Base-by-base conservation (phyloP, 2,888 invertebrate genomes). In the Callosobruchus maculatus region DNA sequence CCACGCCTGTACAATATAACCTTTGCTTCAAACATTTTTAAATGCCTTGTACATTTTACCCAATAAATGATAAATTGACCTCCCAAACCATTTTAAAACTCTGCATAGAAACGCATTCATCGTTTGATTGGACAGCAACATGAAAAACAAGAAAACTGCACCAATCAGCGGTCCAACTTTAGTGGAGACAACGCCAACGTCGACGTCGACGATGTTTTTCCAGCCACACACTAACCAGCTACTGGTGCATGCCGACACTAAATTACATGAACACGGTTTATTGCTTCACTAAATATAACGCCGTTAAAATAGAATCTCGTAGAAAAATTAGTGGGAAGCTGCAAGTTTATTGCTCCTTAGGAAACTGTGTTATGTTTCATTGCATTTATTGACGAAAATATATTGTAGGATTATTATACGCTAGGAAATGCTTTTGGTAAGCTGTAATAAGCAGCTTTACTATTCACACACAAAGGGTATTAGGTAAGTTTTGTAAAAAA, bases 321-420 rank as follows among this genome's bases (percentile, higher is more conserved):
- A 73, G 70, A 75, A 75, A 75, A 75, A 75, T 75, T 73, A 73
- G 66, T 73, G 49, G 49, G 49, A 75, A 73, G 72, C 68, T 70
- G 72, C 22, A 73, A 70, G 75, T 75, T 75, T 75, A 73, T 75
- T 75, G 75, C 73, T 75, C 75, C 73, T 75, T 75, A 22, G 70
- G 73, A 73, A 75, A 73, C 71, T 73, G 75, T 75, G 75, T 73
- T 72, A 70, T 26, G 73, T 72, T 75, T 72, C 13, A 49, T 18
- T 49, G 49, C 49, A 49, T 49, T 49, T 13, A 49, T 49, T 49
- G 49, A 49, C 49, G 49, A 18, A 49, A 13, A 49, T 49, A 49
- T 49, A n/a, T 49, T 49, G 9, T 49, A 18, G 49, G 13, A 13
- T 49, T 13, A 49, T 49, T 13, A 49, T 5, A 26, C 26, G 26